Conservation (phyloP, 2,113 vertebrate genomes). For the Caloenas nicobarica region DNA sequence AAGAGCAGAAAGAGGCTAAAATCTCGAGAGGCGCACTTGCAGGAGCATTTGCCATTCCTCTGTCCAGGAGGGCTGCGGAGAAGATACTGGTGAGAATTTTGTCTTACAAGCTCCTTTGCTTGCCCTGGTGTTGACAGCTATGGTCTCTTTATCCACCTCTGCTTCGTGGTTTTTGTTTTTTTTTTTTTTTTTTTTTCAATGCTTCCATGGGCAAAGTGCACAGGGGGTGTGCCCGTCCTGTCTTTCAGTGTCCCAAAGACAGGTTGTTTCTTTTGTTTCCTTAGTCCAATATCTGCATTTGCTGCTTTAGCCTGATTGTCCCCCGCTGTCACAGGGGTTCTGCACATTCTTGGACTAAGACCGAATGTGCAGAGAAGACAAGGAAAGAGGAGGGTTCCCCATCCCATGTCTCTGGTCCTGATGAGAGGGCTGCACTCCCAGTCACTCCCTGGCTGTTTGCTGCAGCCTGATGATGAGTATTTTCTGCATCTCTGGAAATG, state of each 20-base stretch:
- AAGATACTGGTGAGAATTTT: slow-evolving; percentile 48
- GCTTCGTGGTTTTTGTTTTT: background rate
- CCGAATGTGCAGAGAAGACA: accelerated
- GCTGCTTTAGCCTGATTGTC: background rate
- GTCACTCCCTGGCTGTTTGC: background rate
- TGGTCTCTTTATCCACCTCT: background rate
- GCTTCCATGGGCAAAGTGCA: background rate
- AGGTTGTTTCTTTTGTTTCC: background rate
- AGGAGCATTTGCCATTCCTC: background rate
- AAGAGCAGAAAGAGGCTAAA: slow-evolving; percentile 65
- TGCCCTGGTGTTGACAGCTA: background rate
- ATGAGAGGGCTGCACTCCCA: background rate
- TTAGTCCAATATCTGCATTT: background rate
- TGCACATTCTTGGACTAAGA: background rate
- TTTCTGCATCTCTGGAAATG: background rate
- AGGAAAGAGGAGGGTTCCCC: background rate
- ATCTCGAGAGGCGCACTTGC: slow-evolving; percentile 1
- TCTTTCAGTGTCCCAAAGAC: background rate
- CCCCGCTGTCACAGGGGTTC: background rate
- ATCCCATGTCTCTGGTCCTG: background rate
- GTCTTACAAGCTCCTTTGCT: background rate
- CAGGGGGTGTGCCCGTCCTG: background rate
- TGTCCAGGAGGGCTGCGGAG: background rate
- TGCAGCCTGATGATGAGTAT: background rate
- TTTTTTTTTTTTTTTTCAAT: no score